These are phyloP conservation scores for Tipula vernalis DNA, from an alignment of 2,888 invertebrate species.

Conservation along the genomic window DNA sequence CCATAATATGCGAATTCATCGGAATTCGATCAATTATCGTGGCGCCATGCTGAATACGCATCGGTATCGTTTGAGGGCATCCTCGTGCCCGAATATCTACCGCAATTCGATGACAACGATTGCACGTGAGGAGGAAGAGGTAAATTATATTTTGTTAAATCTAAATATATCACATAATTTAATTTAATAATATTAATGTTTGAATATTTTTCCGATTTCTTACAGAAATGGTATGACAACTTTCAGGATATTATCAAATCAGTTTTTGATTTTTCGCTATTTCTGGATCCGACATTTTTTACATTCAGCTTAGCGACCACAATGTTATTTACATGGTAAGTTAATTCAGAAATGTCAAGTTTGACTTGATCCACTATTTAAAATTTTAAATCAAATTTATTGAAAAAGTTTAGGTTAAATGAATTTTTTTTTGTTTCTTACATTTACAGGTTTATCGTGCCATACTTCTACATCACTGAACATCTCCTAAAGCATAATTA, in stretches of 20 bases:
- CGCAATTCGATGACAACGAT: conserved; percentile 81
- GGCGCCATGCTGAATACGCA: conserved; percentile 75
- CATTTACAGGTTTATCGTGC: conserved; percentile 77
- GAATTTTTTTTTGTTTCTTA: neutral
- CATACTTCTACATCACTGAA: conserved; percentile 87
- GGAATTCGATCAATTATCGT: conserved; percentile 74
- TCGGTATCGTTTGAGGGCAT: conserved; percentile 68
- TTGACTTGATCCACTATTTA: no score
- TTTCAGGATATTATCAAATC: conserved; percentile 51
- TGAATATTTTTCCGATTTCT: conserved; percentile 8
- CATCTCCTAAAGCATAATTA: conserved; percentile 61
- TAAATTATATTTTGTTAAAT: conserved; percentile 25
- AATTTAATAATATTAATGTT: neutral
- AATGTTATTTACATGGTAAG: conserved; percentile 86
- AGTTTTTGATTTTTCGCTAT: conserved; percentile 68
- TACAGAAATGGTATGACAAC: conserved; percentile 60
- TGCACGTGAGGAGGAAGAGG: conserved; percentile 62
- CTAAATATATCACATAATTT: conserved; percentile 17
- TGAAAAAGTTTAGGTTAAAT: neutral
- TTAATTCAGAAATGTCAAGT: conserved; percentile 38
- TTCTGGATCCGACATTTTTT: conserved; percentile 63
- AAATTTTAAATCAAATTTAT: no score
- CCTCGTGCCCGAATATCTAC: conserved; percentile 85
- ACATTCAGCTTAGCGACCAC: conserved; percentile 71
- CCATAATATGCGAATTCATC: conserved; percentile 52